phyloP scores from a whole-genome alignment of 1,140 invertebrate genomes.

The Globodera ellingtonae region DNA sequence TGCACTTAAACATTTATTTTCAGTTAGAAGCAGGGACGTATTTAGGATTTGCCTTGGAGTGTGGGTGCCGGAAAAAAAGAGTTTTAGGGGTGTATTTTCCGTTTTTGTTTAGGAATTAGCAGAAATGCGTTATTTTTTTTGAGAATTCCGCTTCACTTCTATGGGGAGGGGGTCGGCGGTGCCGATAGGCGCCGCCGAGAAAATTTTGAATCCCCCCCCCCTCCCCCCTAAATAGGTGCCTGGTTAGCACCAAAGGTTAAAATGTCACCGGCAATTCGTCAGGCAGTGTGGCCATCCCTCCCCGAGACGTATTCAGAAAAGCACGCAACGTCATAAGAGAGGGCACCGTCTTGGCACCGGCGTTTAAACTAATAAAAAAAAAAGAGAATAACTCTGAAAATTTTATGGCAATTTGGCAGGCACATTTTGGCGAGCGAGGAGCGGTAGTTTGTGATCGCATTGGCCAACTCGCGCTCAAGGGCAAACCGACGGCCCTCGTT shows the following conservation, averaged over 20 bases:
- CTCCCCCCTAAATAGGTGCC: background rate
- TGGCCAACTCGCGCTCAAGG: slow-evolving; percentile 47
- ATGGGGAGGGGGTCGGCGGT: too few species aligned
- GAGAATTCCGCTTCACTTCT: too few species aligned
- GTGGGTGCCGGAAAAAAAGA: background rate
- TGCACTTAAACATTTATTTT: background rate
- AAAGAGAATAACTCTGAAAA: background rate
- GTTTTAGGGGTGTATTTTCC: background rate
- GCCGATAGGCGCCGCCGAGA: too few species aligned
- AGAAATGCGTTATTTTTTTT: too few species aligned
- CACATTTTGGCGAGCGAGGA: slow-evolving; percentile 38
- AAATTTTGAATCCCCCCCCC: background rate
- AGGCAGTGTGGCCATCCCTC: slow-evolving; percentile 5
- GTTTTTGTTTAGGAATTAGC: too few species aligned
- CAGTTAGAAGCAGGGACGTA: background rate
- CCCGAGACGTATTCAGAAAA: slow-evolving; percentile 28
- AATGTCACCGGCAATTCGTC: slow-evolving; percentile 17
- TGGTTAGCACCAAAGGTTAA: background rate
- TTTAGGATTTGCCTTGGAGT: background rate
- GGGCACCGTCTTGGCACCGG: slow-evolving; percentile 53
- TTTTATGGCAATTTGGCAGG: background rate
- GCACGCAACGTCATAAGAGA: slow-evolving; percentile 43
- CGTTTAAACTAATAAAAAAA: slow-evolving; percentile 46
- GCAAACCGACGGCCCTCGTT: slow-evolving; percentile 44
- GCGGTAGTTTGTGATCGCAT: slow-evolving; percentile 32